Percentiles rank a stretch among this genome's conserved stretches.
Conservation (phyloP, 2,797 vertebrate genomes). For the Margarornis squamiger region DNA sequence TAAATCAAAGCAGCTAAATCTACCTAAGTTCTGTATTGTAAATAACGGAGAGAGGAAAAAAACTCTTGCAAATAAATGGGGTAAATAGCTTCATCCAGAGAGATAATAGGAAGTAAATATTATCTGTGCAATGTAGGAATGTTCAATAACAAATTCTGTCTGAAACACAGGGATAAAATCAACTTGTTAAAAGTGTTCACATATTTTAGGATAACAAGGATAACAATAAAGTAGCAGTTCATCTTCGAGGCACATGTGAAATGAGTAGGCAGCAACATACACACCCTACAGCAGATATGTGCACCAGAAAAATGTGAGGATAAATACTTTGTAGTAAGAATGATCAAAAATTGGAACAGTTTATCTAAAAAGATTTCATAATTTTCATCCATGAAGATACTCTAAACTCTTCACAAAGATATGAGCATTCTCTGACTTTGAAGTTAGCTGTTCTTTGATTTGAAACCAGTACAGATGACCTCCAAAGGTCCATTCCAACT, state of each 20-base stretch:
- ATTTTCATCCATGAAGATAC: neutral
- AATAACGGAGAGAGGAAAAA: neutral
- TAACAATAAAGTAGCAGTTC: neutral
- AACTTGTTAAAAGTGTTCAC: neutral
- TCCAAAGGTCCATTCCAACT: neutral
- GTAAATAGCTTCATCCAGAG: neutral
- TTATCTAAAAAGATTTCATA: neutral
- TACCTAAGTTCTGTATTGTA: neutral
- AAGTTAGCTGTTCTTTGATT: neutral
- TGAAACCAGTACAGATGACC: neutral
- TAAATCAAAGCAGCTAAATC: neutral
- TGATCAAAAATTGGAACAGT: neutral
- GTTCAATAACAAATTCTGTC: neutral
- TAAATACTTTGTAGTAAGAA: neutral
- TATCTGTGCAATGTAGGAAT: neutral
- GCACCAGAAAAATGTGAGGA: neutral
- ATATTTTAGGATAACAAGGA: neutral
- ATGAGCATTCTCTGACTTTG: neutral
- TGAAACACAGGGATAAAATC: neutral
- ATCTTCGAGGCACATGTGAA: neutral
- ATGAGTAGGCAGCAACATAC: neutral
- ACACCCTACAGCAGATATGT: neutral
- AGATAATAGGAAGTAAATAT: neutral
- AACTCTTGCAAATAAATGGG: neutral
- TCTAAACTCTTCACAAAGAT: neutral